phyloP scores from a whole-genome alignment of 2,888 invertebrate species.

The Osmoderma eremita region DNA sequence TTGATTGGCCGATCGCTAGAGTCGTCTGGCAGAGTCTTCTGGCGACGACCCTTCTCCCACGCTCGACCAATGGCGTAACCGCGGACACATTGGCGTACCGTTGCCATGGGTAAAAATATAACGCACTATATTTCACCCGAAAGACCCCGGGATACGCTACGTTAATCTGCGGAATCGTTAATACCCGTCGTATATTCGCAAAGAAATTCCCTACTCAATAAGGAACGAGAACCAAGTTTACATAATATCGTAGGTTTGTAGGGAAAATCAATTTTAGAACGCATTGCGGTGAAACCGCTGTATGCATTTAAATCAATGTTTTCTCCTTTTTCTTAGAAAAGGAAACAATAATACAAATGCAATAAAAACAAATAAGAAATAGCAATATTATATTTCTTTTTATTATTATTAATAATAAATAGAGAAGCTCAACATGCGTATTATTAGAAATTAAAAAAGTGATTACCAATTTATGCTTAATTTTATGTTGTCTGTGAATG shows the following conservation, averaged over 20 bases:
- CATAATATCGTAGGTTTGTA: not conserved
- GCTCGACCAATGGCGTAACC: constrained; percentile 32
- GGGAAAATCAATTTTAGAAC: constrained; percentile 32
- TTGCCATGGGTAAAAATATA: constrained; percentile 35
- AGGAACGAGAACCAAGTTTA: not conserved
- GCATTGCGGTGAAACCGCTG: constrained; percentile 24
- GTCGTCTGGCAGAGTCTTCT: constrained; percentile 65
- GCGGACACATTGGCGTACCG: constrained; percentile 38
- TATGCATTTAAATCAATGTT: not conserved
- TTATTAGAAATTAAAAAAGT: constrained; percentile 19
- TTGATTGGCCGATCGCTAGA: constrained; percentile 57
- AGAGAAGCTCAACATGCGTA: constrained; percentile 38
- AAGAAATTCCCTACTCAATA: not conserved
- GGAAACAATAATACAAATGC: too few species aligned
- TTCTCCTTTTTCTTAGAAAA: too few species aligned
- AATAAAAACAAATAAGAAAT: too few species aligned
- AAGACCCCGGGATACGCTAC: too few species aligned
- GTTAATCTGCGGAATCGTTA: not conserved
- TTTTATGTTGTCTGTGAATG: constrained; percentile 65
- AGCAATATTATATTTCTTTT: not conserved
- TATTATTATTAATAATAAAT: not conserved
- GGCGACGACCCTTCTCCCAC: constrained; percentile 51
- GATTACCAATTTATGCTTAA: constrained; percentile 63
- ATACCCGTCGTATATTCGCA: not conserved
- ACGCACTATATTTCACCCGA: too few species aligned